These are phyloP conservation scores for Periphyllus acericola DNA, from an alignment of 2,888 invertebrate species.

Conservation along the genomic window DNA sequence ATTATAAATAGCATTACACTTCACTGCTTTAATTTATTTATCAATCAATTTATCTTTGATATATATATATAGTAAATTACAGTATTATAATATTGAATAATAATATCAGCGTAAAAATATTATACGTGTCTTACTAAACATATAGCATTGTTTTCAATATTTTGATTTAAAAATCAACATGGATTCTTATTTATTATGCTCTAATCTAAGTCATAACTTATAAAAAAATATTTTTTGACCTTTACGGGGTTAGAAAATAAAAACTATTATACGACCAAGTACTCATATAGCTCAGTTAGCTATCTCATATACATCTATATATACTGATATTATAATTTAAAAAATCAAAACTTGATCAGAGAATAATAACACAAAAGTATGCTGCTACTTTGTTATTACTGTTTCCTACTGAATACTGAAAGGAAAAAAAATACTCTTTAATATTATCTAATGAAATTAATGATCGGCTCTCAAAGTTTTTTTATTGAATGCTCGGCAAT, in stretches of 20 bases:
- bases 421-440: background rate
- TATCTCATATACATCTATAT: too few species aligned
- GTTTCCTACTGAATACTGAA: background rate
- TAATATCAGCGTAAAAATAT: too few species aligned
- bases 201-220: background rate
- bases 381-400: background rate
- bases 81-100: too few species aligned
- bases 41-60: too few species aligned
- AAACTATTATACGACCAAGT: background rate
- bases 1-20: too few species aligned
- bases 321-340: background rate
- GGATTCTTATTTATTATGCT: background rate
- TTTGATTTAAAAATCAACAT: background rate
- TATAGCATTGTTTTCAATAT: too few species aligned
- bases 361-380: background rate
- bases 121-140: too few species aligned
- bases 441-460: background rate
- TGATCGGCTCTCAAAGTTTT: background rate
- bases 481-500: background rate
- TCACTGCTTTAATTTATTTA: too few species aligned
- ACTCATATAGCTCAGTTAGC: background rate
- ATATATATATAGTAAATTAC: too few species aligned
- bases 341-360: background rate
- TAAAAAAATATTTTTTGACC: background rate
- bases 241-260: background rate